Percentiles rank a stretch among this genome's conserved stretches.
Evolutionary conservation across 2,797 vertebrate species (phyloP).

Genomic region (Orientallactaga sibirica): DNA sequence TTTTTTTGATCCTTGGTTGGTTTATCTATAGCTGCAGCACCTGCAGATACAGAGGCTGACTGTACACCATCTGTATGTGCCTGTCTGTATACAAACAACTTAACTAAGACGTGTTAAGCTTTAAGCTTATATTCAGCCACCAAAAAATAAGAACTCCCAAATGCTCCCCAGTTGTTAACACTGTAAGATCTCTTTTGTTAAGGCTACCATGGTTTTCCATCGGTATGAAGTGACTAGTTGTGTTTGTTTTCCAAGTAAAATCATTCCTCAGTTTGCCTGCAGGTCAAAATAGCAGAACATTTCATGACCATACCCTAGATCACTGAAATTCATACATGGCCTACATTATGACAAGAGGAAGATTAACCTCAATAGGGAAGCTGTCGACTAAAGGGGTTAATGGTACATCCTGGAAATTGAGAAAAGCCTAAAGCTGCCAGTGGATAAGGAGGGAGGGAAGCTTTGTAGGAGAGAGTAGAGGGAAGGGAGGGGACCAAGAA

Average conservation of each 20-base stretch:
- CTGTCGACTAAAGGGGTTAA: slow-evolving; percentile 37
- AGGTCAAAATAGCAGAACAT: neutral
- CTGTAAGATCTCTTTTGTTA: neutral
- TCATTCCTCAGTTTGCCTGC: neutral
- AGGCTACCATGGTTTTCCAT: neutral
- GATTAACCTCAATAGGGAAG: slow-evolving; percentile 68
- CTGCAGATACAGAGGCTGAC: neutral
- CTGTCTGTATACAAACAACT: neutral
- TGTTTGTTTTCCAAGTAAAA: slow-evolving; percentile 44
- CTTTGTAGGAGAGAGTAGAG: too few species aligned
- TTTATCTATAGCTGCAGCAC: neutral
- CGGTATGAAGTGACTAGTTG: neutral
- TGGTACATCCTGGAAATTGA: slow-evolving; percentile 39
- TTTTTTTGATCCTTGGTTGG: neutral
- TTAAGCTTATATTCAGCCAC: neutral
- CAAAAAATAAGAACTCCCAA: neutral
- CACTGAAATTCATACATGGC: slow-evolving; percentile 73
- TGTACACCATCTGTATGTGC: neutral
- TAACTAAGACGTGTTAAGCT: neutral
- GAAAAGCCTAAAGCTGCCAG: slow-evolving; percentile 51
- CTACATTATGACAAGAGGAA: slow-evolving; percentile 72
- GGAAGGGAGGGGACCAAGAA: neutral
- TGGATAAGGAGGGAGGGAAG: neutral
- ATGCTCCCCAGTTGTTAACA: neutral
- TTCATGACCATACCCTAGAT: slow-evolving; percentile 61